Percentiles rank a stretch among this genome's conserved stretches.
phyloP scores from a whole-genome alignment of 1,140 invertebrate genomes.

The Paralvinella palmiformis region DNA sequence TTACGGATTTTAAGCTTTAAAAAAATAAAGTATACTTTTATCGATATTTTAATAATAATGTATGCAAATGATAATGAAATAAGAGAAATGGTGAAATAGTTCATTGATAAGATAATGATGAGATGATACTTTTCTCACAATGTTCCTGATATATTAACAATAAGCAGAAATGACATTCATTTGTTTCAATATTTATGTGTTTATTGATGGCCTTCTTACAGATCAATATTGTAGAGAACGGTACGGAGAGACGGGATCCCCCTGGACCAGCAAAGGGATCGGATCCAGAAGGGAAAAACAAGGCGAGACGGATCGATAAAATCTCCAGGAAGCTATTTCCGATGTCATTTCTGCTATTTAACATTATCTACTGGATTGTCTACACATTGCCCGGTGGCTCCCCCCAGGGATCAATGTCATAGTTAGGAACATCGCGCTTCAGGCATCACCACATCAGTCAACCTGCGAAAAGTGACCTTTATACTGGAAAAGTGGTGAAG shows the following conservation, averaged over 20 bases:
- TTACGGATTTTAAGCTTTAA: too few species aligned
- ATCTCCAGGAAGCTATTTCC: slow-evolving; percentile 80
- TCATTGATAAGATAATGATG: too few species aligned
- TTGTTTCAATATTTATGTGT: too few species aligned
- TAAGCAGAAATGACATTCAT: too few species aligned
- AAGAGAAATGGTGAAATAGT: too few species aligned
- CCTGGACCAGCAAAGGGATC: background rate
- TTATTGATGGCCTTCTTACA: too few species aligned
- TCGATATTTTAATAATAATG: too few species aligned
- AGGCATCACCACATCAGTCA: background rate
- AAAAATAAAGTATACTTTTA: too few species aligned
- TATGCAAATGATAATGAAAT: too few species aligned
- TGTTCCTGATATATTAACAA: too few species aligned
- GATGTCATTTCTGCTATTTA: slow-evolving; percentile 74
- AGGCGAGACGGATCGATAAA: slow-evolving; percentile 60
- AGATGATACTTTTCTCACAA: too few species aligned
- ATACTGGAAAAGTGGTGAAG: background rate
- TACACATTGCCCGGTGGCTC: slow-evolving; percentile 51
- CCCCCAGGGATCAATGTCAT: background rate
- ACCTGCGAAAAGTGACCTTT: background rate
- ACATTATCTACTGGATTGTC: slow-evolving; percentile 79
- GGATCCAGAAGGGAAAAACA: slow-evolving; percentile 14
- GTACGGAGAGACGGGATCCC: slow-evolving; percentile 11
- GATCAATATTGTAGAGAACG: slow-evolving; percentile 20
- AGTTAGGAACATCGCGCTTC: background rate